phyloP scores from a whole-genome alignment of 2,888 invertebrate genomes.

The Polydrusus pterygomalis region DNA sequence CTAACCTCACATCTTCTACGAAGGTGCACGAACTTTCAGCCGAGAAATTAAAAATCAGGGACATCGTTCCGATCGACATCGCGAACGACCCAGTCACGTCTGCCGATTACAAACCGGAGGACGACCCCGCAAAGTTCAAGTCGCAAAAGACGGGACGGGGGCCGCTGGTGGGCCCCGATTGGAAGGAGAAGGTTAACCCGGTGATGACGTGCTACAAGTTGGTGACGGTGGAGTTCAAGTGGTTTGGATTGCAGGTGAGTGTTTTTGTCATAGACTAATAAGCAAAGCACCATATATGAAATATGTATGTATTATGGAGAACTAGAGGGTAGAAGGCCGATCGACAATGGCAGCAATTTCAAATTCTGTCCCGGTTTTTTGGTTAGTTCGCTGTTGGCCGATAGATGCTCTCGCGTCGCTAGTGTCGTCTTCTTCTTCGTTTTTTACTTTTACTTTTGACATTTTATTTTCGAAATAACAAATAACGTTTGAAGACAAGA shows the following conservation, averaged over 20 bases:
- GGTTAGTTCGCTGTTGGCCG: too few species aligned
- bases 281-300: too few species aligned
- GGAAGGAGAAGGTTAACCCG: slow-evolving; percentile 86
- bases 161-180: slow-evolving; percentile 85
- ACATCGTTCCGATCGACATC: slow-evolving; percentile 95
- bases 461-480: too few species aligned
- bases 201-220: slow-evolving; percentile 99
- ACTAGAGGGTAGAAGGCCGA: too few species aligned
- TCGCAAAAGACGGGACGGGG: slow-evolving; percentile 96
- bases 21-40: slow-evolving; percentile 94
- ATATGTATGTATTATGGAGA: too few species aligned
- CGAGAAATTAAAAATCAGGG: slow-evolving; percentile 91
- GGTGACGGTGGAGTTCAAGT: slow-evolving; percentile 98
- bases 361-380: too few species aligned
- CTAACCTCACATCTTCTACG: slow-evolving; percentile 19
- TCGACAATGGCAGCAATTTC: too few species aligned
- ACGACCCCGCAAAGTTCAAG: slow-evolving; percentile 91
- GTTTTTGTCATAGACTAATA: too few species aligned
- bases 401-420: too few species aligned
- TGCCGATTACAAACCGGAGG: slow-evolving; percentile 91
- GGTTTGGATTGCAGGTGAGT: slow-evolving; percentile 92
- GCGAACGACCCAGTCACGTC: slow-evolving; percentile 89
- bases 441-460: too few species aligned
- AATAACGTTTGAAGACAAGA: too few species aligned
- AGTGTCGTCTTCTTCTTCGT: too few species aligned